Base-by-base conservation (phyloP, 1,140 invertebrate genomes). In the Thereuonema tuberculata region DNA sequence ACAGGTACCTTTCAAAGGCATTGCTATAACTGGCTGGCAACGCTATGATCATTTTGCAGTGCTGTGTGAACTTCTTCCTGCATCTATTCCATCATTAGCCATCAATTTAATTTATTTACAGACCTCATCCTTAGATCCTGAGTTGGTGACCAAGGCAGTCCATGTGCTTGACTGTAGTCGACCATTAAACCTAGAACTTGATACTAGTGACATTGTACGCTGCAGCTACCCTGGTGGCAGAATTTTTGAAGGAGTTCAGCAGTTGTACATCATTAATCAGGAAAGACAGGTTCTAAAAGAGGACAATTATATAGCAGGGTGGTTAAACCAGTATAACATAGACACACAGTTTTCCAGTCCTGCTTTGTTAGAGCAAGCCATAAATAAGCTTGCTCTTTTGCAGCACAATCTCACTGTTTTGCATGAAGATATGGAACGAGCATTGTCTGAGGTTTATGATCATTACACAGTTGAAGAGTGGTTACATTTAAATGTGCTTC, bases 41-140 rank as follows among this genome's bases (percentile, higher is more conserved):
- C 66, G 77, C 63, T 84, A 82, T 69, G 83, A 85, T 65, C 83
- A 85, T 68, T 83, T 83, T 73, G 77, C 80, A 20, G 73, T 81
- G 5, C 67, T 84, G 2, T 82, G 81, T 72, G 83, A 85, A 67
- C 68, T 84, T 9, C 67, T 85, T 9, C 84, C 84, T 15, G 76
- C 78, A 24, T 79, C 75, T 14, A 65, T 85, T n/a, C 83, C 84
- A 2, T 75, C 71, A 52, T 70, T 81, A 26, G 75, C 73, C 26
- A 49, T 75, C 14, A 77, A 72, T 69, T 66, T 77, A 28, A 49
- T 64, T 26, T 74, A 59, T 57, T 60, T 72, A 20, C 63, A 61
- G 23, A 50, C 47, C 20, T 2, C 17, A 28, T 24, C 29, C 28
- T 5, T 25, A 31, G 28, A 26, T 20, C 2, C 64, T 20, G 50